These are phyloP conservation scores for Setophaga petechia DNA, from an alignment of 2,113 vertebrate species.

Conservation along the genomic window DNA sequence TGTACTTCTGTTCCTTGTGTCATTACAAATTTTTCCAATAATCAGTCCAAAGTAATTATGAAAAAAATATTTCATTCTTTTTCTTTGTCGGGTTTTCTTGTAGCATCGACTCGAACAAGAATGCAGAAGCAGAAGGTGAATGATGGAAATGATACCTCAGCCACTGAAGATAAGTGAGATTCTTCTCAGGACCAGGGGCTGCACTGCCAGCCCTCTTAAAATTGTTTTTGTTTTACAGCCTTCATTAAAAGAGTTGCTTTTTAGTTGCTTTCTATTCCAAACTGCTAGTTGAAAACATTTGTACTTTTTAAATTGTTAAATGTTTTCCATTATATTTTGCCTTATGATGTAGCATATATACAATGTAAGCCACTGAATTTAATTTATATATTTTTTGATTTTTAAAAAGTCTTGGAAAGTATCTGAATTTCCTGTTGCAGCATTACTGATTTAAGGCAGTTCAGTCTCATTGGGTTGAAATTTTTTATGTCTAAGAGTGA, in stretches of 20 bases:
- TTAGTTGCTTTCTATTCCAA: constrained; percentile 55
- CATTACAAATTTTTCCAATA: background rate
- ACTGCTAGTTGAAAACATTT: constrained; percentile 41
- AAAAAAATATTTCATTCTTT: background rate
- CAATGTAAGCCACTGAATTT: constrained; percentile 73
- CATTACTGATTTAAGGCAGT: constrained; percentile 32
- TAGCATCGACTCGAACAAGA: constrained; percentile 90
- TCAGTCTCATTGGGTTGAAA: constrained; percentile 23
- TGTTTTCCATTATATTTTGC: constrained; percentile 54
- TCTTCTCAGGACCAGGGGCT: constrained; percentile 42
- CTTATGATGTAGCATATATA: constrained; percentile 63
- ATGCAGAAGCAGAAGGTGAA: constrained; percentile 97
- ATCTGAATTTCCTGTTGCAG: constrained; percentile 55
- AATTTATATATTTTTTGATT: constrained; percentile 76
- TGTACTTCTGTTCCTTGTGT: background rate
- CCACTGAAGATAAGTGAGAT: constrained; percentile 78
- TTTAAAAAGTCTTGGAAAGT: constrained; percentile 57
- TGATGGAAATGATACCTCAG: constrained; percentile 81
- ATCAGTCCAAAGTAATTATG: background rate
- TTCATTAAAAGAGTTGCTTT: constrained; percentile 38
- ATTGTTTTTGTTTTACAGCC: background rate
- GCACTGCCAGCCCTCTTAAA: background rate
- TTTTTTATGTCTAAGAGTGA: constrained; percentile 29
- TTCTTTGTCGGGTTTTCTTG: background rate
- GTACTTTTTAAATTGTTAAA: constrained; percentile 3